Percentiles rank a stretch among this genome's conserved stretches.
These are phyloP conservation scores for Nemopilema nomurai DNA, from an alignment of 30 jellyfish, hydroid and myxozoan genomes.

Conservation along the genomic window DNA sequence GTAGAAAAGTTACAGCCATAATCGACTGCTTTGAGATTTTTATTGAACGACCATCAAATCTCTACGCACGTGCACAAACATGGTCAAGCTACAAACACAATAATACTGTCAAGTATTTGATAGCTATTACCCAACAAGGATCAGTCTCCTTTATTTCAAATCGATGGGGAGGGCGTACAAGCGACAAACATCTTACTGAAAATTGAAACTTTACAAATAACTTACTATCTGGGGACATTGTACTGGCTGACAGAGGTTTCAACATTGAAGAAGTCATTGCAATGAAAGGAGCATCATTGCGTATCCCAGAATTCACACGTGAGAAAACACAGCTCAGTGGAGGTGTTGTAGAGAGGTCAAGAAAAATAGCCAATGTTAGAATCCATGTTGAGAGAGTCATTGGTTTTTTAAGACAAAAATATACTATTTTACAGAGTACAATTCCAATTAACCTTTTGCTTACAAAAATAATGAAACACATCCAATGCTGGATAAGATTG, in stretches of 20 bases:
- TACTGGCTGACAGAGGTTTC: conserved; percentile 45
- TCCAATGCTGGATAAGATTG: conserved; percentile 13
- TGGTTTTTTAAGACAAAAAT: conserved; percentile 57
- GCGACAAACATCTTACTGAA: conserved; percentile 37
- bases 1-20: conserved; percentile 14
- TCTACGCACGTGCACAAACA: conserved; percentile 31
- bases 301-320: conserved; percentile 22
- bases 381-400: conserved; percentile 56
- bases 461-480: background rate
- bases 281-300: conserved; percentile 18
- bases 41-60: conserved; percentile 43
- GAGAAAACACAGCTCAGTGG: conserved; percentile 29
- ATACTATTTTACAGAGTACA: conserved; percentile 30
- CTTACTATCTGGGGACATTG: conserved; percentile 35
- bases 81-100: too few relatives aligned
- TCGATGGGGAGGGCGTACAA: conserved; percentile 55
- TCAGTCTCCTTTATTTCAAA: conserved; percentile 39
- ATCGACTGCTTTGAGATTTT: conserved; percentile 49
- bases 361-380: conserved; percentile 37
- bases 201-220: conserved; percentile 2
- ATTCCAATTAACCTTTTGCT: conserved; percentile 10
- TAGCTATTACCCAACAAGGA: conserved; percentile 61
- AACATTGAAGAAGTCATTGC: conserved; percentile 17
- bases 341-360: conserved; percentile 24
- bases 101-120: conserved; percentile 35